Evolutionary conservation across 2,888 invertebrate species (phyloP), one percentile per base, ranked within the genome.

Genomic region (Parnassius apollo): DNA sequence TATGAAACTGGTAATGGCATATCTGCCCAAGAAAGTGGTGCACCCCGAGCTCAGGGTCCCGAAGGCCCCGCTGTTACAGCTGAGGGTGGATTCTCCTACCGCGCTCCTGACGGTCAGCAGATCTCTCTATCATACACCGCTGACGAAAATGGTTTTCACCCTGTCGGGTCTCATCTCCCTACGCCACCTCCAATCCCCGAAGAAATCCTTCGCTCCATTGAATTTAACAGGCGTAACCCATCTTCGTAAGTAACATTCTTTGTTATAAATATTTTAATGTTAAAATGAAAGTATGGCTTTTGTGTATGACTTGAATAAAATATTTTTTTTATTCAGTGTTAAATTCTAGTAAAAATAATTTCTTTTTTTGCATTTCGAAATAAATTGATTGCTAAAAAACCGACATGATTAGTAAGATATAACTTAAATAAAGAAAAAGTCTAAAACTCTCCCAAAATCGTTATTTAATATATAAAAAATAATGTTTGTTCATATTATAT

Each of bases 81-180:
- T 0, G 93, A 94, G 71, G 95, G 95, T 4, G 93, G 92, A 58
- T 95, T 93, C 86, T 93, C 94, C 18, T 95, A 94, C 85, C 93
- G 93, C 49, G 93, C 94, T 2, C 95, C 95, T 1, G 95, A 95
- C 68, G 94, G 94, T 62, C 93, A 93, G 72, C 90, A 93, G 73
- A 94, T 94, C 73, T 90, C 93, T 18, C 83, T 95, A 65, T 93
- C 93, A 7, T 95, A 95, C 86, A 92, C 94, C 55, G 95, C 95
- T 13, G 95, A 95, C 75, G 95, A 95, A 80, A 94, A 94, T 74
- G 95, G 95, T 66, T 95, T 94, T 89, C 94, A 94, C 74, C 94
- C 94, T 42, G 93, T 90, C 59, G 93, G 94, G 9, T 88, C 92
- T 2, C 94, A 94, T 69, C 86, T 94, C n/a, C 94, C 93, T 56